Percentiles rank a stretch among this genome's conserved stretches.
These are phyloP conservation scores for Apeira syringaria DNA, from an alignment of 2,888 invertebrate species.

Conservation along the genomic window DNA sequence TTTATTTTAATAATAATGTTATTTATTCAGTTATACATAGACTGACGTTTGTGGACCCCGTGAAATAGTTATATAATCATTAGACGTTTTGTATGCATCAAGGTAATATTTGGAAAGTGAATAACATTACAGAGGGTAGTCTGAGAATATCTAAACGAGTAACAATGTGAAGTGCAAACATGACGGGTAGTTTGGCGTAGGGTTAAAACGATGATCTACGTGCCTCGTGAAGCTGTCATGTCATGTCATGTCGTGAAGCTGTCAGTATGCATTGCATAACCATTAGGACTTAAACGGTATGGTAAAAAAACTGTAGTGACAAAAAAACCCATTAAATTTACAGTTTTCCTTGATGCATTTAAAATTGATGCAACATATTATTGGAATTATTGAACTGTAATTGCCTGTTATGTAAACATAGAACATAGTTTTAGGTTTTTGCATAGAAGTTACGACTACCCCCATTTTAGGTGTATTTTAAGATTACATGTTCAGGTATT, in stretches of 20 bases:
- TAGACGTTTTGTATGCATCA: background rate
- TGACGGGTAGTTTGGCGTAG: too few species aligned
- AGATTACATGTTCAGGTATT: conserved; percentile 3
- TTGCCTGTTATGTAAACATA: conserved; percentile 15
- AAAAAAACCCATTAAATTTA: too few species aligned
- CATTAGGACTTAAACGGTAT: too few species aligned
- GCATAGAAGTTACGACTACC: conserved; percentile 4
- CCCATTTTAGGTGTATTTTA: conserved; percentile 1
- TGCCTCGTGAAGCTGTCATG: too few species aligned
- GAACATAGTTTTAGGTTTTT: conserved; percentile 6
- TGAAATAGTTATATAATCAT: conserved; percentile 8
- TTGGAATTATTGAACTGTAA: conserved; percentile 1
- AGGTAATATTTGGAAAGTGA: conserved; percentile 3
- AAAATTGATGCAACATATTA: background rate
- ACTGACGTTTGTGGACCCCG: conserved; percentile 32
- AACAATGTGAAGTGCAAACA: too few species aligned
- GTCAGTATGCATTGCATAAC: too few species aligned
- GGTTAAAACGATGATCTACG: too few species aligned
- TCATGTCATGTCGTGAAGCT: too few species aligned
- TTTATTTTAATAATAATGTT: conserved; percentile 28
- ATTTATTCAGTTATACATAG: conserved; percentile 33
- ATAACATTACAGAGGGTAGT: background rate
- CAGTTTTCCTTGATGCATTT: background rate
- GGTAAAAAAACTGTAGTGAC: too few species aligned
- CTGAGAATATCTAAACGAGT: too few species aligned